Percentiles rank a stretch among this genome's conserved stretches.
These are phyloP conservation scores for Plebejus melissa DNA, from an alignment of 2,888 invertebrate genomes.

Conservation along the genomic window DNA sequence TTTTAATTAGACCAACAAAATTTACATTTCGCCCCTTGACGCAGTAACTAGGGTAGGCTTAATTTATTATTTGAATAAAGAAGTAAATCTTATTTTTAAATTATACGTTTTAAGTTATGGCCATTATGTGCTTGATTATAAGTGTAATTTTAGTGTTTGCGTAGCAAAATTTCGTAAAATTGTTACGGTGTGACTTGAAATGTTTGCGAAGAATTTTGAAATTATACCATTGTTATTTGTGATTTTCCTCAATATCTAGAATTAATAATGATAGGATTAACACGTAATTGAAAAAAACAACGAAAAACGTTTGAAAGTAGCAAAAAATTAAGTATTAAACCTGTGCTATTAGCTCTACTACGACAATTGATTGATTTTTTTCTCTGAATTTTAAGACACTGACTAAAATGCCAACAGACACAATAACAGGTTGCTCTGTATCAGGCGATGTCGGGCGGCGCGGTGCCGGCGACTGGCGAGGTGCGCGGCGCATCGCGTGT, in stretches of 20 bases:
- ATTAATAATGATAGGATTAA: too few relatives aligned
- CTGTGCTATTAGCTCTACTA: neutral
- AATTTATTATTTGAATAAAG: constrained; percentile 28
- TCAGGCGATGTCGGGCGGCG: constrained; percentile 32
- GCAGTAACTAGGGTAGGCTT: constrained; percentile 26
- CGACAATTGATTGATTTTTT: neutral
- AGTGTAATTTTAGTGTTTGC: neutral
- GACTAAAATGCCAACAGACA: neutral
- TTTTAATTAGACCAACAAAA: constrained; percentile 67
- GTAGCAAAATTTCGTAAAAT: neutral
- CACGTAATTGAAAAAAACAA: too few relatives aligned
- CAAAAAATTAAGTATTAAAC: too few relatives aligned
- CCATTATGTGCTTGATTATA: constrained; percentile 1
- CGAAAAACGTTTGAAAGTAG: too few relatives aligned
- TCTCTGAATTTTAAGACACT: neutral
- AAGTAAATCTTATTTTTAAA: constrained; percentile 26
- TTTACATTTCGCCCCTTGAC: constrained; percentile 48
- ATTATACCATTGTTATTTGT: neutral
- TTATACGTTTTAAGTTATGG: constrained; percentile 16
- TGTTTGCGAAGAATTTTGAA: neutral
- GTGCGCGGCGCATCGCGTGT: constrained; percentile 38
- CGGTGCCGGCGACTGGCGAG: neutral
- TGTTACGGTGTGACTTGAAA: neutral
- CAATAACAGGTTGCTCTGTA: constrained; percentile 32
- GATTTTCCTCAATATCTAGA: neutral